Evolutionary conservation across 2,797 vertebrate genomes (phyloP).

Genomic region (Ataeniobius toweri): DNA sequence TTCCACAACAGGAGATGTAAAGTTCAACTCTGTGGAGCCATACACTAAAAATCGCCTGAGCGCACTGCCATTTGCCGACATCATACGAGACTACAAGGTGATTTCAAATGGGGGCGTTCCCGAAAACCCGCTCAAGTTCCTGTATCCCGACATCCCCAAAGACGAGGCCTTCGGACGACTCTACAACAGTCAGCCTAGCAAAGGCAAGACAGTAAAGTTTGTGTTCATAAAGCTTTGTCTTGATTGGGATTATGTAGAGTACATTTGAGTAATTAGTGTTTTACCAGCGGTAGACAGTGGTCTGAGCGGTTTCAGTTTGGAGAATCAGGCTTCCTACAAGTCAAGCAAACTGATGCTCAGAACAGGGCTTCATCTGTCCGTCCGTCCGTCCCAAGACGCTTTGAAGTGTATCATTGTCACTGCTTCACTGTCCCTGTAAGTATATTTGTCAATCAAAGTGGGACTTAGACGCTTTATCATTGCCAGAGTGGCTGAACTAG

Average conservation of each 20-base stretch:
- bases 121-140: conserved; percentile 94
- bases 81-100: conserved; percentile 95
- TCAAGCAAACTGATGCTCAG: neutral
- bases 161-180: conserved; percentile 94
- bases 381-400: neutral
- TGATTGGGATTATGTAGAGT: neutral
- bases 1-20: conserved; percentile 83
- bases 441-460: no score
- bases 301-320: neutral
- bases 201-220: conserved; percentile 76
- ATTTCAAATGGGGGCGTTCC: conserved; percentile 92
- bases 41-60: conserved; percentile 93
- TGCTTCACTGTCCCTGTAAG: no score
- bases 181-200: conserved; percentile 92
- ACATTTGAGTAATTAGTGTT: neutral
- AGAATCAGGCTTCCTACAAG: neutral
- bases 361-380: neutral
- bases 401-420: no score
- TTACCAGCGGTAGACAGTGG: neutral
- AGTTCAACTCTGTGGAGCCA: conserved; percentile 95
- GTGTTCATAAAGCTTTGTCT: neutral
- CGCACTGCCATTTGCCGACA: conserved; percentile 92
- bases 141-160: conserved; percentile 95
- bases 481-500: no score
- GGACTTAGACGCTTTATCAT: no score